Percentiles rank a stretch among this genome's conserved stretches.
Evolutionary conservation across 2,888 invertebrate species (phyloP).

Genomic region (Drosophila cracens): DNA sequence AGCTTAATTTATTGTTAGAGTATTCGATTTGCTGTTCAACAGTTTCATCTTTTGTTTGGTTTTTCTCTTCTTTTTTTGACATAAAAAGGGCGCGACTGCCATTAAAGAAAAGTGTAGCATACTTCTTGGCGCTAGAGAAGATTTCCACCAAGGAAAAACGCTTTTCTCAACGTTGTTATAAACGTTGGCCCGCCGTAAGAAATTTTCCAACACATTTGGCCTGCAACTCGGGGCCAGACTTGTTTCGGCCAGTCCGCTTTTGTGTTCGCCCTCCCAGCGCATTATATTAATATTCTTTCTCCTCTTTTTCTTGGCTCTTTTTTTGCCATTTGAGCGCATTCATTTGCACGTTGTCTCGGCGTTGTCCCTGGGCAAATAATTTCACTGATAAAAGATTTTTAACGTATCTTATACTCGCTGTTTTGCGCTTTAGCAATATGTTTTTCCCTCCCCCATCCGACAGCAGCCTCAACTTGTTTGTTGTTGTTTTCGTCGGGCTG

Average conservation of each 20-base stretch:
- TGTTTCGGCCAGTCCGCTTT: constrained; percentile 67
- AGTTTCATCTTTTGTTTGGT: constrained; percentile 19
- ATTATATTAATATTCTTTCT: constrained; percentile 16
- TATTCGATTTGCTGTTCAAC: constrained; percentile 1
- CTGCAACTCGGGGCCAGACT: constrained; percentile 60
- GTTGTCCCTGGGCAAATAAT: constrained; percentile 79
- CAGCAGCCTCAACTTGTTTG: constrained; percentile 44
- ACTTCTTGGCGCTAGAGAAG: constrained; percentile 57
- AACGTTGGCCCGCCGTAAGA: constrained; percentile 54
- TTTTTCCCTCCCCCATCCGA: constrained; percentile 30
- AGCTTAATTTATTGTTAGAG: background rate
- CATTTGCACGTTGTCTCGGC: constrained; percentile 31
- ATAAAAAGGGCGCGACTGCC: constrained; percentile 73
- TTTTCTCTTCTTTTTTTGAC: constrained; percentile 58
- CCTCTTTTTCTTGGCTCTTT: constrained; percentile 10
- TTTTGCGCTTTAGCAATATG: constrained; percentile 78
- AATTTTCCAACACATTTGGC: constrained; percentile 80
- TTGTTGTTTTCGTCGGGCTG: constrained; percentile 27
- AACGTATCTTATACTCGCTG: constrained; percentile 77
- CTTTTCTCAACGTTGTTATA: constrained; percentile 68
- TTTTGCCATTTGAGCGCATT: constrained; percentile 46
- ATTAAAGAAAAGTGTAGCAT: constrained; percentile 78
- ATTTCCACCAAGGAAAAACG: constrained; percentile 46
- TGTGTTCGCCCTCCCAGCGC: constrained; percentile 8
- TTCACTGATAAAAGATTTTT: constrained; percentile 80